Percentiles rank a stretch among this genome's conserved stretches.
These are phyloP conservation scores for Trematomus bernacchii DNA, from an alignment of 2,797 vertebrate species.

Conservation along the genomic window DNA sequence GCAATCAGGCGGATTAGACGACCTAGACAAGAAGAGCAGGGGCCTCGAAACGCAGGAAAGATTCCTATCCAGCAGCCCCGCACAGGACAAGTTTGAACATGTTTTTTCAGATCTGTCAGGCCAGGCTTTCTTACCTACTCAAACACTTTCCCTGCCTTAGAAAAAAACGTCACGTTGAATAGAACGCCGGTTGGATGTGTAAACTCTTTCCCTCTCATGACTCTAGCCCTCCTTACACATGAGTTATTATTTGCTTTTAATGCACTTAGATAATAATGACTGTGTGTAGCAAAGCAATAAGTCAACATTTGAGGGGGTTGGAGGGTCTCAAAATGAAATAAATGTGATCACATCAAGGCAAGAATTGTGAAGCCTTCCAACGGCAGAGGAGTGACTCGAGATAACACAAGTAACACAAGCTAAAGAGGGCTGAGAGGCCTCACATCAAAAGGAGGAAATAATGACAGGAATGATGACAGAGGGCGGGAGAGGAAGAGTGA, in stretches of 20 bases:
- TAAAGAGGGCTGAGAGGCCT: constrained; percentile 82
- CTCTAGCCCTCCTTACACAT: constrained; percentile 46
- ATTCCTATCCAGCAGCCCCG: constrained; percentile 67
- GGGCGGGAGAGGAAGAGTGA: constrained; percentile 66
- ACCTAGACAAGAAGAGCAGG: constrained; percentile 61
- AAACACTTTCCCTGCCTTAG: constrained; percentile 66
- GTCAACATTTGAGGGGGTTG: constrained; percentile 39
- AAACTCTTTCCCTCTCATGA: constrained; percentile 9
- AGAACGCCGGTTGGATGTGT: constrained; percentile 48
- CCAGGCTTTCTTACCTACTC: constrained; percentile 75
- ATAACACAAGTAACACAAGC: constrained; percentile 81
- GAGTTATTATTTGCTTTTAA: constrained; percentile 52
- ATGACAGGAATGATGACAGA: constrained; percentile 89
- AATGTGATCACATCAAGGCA: constrained; percentile 79
- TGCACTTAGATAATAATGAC: constrained; percentile 38
- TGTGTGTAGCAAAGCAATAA: constrained; percentile 41
- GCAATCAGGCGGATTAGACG: constrained; percentile 80
- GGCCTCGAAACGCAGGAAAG: constrained; percentile 61
- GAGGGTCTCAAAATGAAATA: constrained; percentile 72
- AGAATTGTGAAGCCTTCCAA: constrained; percentile 80
- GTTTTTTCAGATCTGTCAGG: constrained; percentile 67
- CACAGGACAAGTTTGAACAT: constrained; percentile 67
- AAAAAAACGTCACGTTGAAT: constrained; percentile 60
- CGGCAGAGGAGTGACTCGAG: constrained; percentile 72
- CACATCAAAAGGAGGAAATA: constrained; percentile 87